Conservation (phyloP, 2,888 invertebrate species). For the Conistra vaccinii region DNA sequence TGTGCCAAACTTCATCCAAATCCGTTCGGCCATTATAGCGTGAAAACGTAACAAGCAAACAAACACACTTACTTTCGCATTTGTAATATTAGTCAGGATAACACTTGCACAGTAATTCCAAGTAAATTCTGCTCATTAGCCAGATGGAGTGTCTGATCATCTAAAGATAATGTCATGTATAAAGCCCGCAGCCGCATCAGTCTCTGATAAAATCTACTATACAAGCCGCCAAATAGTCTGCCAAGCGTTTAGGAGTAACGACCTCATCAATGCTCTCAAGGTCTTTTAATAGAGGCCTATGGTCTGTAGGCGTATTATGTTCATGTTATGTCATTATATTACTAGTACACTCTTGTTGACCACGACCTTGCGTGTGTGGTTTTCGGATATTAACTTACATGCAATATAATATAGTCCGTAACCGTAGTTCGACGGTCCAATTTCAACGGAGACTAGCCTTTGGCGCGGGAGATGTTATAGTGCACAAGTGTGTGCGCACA, state of each 20-base stretch:
- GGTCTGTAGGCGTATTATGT: conserved; percentile 2
- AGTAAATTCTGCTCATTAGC: conserved; percentile 2
- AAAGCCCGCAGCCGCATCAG: not conserved
- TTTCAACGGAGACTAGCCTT: no score
- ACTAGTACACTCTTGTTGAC: not conserved
- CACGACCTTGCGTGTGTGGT: not conserved
- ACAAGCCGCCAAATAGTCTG: conserved; percentile 22
- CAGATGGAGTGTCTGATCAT: conserved; percentile 7
- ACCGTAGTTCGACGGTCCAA: no score
- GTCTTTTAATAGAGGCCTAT: conserved; percentile 16
- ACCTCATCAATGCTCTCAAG: conserved; percentile 23
- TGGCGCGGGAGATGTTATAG: no score
- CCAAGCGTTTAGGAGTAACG: conserved; percentile 13
- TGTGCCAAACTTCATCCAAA: no score
- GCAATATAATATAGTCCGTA: no score
- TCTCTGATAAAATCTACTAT: conserved; percentile 18
- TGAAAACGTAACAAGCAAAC: no score
- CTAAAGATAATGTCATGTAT: conserved; percentile 1
- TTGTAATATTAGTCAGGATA: not conserved
- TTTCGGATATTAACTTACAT: not conserved
- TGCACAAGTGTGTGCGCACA: no score
- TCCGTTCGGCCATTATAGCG: no score
- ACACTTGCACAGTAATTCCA: not conserved
- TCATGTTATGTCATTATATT: not conserved
- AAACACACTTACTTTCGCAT: no score